phyloP scores from a whole-genome alignment of 2,797 vertebrate genomes.

The Acrossocheilus fasciatus region DNA sequence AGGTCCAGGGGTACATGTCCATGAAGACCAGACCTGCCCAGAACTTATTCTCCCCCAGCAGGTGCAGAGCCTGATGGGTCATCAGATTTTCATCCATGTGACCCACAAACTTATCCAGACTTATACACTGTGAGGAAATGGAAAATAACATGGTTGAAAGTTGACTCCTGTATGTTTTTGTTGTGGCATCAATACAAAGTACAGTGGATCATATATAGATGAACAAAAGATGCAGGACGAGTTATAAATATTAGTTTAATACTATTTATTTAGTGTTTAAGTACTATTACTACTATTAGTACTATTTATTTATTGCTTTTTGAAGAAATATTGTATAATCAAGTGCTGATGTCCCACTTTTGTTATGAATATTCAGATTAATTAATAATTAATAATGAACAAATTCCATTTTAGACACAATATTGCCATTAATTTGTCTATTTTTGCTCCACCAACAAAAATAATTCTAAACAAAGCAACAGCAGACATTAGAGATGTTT shows the following conservation, averaged over 20 bases:
- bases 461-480: not conserved
- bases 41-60: constrained; percentile 87
- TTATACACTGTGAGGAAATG: constrained; percentile 82
- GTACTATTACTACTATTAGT: not conserved
- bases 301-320: not conserved
- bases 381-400: not conserved
- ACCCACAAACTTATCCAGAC: constrained; percentile 92
- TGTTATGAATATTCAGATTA: not conserved
- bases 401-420: not conserved
- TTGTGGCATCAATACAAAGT: not conserved
- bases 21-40: constrained; percentile 85
- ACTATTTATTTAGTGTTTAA: too few species aligned
- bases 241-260: not conserved
- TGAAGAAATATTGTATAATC: not conserved
- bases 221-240: not conserved
- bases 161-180: not conserved
- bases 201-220: too few species aligned
- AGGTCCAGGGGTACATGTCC: constrained; percentile 78
- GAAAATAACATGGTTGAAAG: not conserved
- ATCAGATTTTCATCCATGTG: constrained; percentile 86
- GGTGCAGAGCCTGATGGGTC: constrained; percentile 77
- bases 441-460: not conserved
- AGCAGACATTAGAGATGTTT: not conserved
- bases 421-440: not conserved
- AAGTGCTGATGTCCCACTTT: not conserved